A percentile compares a stretch with the other conserved stretches of the same genome.
Evolutionary conservation across 1,140 invertebrate species (phyloP).

Genomic region (Spodoptera litura): DNA sequence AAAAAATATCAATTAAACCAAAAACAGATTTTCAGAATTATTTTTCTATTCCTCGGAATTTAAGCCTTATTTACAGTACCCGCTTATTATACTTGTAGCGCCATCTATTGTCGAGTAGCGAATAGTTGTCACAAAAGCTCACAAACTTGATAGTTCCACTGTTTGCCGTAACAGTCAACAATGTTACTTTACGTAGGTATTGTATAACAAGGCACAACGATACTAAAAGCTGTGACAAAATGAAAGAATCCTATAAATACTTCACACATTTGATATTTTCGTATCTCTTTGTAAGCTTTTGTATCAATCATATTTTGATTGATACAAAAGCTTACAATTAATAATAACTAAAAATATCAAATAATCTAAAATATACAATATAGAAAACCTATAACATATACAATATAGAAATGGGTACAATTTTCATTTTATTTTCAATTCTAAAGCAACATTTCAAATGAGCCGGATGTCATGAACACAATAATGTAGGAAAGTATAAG

Average conservation of each 20-base stretch:
- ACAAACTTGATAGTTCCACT: constrained; percentile 25
- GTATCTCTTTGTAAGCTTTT: too few species aligned
- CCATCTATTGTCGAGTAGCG: constrained; percentile 62
- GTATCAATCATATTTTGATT: too few species aligned
- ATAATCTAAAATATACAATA: too few species aligned
- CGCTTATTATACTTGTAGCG: constrained; percentile 42
- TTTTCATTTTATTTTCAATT: constrained; percentile 2
- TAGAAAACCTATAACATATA: too few species aligned
- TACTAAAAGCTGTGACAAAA: background rate
- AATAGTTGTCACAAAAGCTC: constrained; percentile 13
- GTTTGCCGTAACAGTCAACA: constrained; percentile 3
- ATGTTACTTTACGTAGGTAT: background rate
- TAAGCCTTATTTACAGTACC: too few species aligned
- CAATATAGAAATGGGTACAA: too few species aligned
- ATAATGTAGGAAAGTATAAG: constrained; percentile 22
- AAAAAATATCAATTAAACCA: background rate
- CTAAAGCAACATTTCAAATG: constrained; percentile 41
- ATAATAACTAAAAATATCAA: too few species aligned
- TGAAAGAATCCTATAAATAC: too few species aligned
- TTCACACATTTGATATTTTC: too few species aligned
- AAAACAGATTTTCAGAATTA: background rate
- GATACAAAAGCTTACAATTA: too few species aligned
- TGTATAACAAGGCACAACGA: background rate
- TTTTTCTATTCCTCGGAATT: too few species aligned
- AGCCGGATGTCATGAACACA: constrained; percentile 52